Base-by-base conservation (phyloP, 2,113 vertebrate genomes). In the Notothenia rossii region DNA sequence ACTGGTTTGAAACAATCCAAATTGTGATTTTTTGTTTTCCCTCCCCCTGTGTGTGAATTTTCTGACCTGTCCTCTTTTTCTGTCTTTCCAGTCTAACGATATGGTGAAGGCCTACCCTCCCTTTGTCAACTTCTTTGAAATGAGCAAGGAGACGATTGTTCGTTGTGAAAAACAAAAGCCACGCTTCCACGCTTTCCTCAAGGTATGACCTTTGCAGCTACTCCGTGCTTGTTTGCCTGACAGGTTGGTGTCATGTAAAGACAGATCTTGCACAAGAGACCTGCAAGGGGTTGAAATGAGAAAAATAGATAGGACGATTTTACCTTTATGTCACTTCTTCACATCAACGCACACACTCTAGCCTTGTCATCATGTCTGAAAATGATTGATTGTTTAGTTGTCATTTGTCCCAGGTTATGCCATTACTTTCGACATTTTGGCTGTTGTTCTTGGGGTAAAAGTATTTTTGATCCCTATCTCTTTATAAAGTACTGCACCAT, bases 121-220 rank as follows among this genome's bases (percentile, higher is more conserved):
- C 0, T 99, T 99, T 91, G 97, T 99, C 91, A 99, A 99, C 95
- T 99, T 99, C 81, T 99, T 99, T 83, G 98, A 99, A 96, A 98
- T 99, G 98, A 99, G 98, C 93, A 99, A 99, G 85, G 98, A 99
- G 89, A 98, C 96, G 0, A 97, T 99, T 91, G 96, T 97, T 77
- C 96, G 94, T 64, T 99, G 98, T 95, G 98, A 99, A 91, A 99
- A 96, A 91, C 98, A 96, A 91, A 99, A 99, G 81, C 98, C 98
- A 22, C 96, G 98, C 62, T 99, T 99, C 94, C 98, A 99, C 75
- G 98, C 98, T 49, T 99, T 99, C 86, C 90, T 99, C 0, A 99
- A 99, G 97, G 98, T 98, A 91, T 0, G 67, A 25, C 17, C 15
- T 56, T 33, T 64, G 5, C 7, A 11, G 15, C 10, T 49, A 53